Evolutionary conservation across 2,888 invertebrate species (phyloP).

Genomic region (Yponomeuta malinellus): DNA sequence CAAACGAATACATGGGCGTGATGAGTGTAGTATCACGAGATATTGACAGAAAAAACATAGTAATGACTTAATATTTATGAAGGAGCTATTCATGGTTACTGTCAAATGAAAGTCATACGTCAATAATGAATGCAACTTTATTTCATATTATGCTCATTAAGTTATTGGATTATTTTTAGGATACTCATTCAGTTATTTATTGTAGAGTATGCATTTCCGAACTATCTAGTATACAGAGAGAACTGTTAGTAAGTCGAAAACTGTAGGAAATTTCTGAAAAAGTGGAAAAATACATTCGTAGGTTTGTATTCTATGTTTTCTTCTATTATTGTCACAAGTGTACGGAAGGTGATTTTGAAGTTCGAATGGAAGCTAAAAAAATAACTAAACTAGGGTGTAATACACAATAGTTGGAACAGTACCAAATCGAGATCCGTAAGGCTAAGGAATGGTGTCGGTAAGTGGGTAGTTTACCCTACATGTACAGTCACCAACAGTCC

Average conservation of each 20-base stretch:
- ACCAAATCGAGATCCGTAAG: background rate
- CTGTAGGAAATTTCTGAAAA: constrained; percentile 40
- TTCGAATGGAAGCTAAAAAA: background rate
- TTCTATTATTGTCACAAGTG: constrained; percentile 57
- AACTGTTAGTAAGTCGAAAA: background rate
- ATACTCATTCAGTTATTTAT: background rate
- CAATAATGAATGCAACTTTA: background rate
- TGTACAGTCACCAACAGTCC: background rate
- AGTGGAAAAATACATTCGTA: constrained; percentile 59
- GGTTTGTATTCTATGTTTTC: constrained; percentile 22
- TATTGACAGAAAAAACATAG: too few relatives aligned
- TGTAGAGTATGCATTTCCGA: background rate
- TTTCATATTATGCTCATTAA: background rate
- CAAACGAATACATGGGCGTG: too few relatives aligned
- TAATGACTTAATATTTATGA: too few relatives aligned
- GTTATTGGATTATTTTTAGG: background rate
- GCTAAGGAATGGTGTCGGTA: too few relatives aligned
- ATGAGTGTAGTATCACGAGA: too few relatives aligned
- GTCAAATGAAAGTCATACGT: background rate
- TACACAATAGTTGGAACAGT: background rate
- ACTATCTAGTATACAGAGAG: constrained; percentile 1
- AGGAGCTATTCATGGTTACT: background rate
- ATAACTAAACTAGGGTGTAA: constrained; percentile 3
- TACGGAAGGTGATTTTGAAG: constrained; percentile 23
- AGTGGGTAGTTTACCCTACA: too few relatives aligned